Conservation (phyloP, 2,797 vertebrate species). For the Brotula barbata region DNA sequence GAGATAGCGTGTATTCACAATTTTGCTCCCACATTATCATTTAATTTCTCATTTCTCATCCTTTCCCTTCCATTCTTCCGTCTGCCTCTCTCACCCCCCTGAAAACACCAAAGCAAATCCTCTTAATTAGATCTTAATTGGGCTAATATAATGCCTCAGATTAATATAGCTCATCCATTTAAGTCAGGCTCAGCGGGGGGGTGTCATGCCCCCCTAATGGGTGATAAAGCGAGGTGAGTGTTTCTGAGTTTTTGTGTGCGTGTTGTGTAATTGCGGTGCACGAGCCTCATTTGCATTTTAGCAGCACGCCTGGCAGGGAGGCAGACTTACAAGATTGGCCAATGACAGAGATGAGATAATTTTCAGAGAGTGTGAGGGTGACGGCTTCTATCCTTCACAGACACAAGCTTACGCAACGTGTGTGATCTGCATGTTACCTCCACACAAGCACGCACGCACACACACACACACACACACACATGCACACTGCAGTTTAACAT, state of each 20-base stretch:
- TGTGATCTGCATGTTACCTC: conserved; percentile 26
- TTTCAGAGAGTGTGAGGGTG: conserved; percentile 51
- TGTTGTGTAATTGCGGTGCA: conserved; percentile 57
- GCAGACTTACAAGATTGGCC: conserved; percentile 62
- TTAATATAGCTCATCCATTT: conserved; percentile 47
- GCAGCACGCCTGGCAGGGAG: conserved; percentile 50
- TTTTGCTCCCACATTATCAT: neutral
- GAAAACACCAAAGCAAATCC: conserved; percentile 25
- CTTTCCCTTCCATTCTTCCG: neutral
- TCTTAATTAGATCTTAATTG: conserved; percentile 43
- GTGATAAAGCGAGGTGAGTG: conserved; percentile 46
- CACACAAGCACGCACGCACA: too few relatives aligned
- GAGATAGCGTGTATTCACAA: too few relatives aligned
- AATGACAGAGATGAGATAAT: conserved; percentile 69
- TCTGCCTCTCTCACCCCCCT: conserved; percentile 14
- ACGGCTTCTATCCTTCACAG: conserved; percentile 38
- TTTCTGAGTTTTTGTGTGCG: conserved; percentile 29
- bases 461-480: conserved; percentile 19
- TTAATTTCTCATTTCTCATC: neutral
- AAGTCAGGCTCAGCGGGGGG: conserved; percentile 21
- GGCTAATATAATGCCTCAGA: conserved; percentile 40
- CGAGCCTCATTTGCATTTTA: conserved; percentile 63
- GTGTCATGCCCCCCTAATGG: conserved; percentile 30
- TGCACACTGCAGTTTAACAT: conserved; percentile 20
- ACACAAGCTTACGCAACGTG: conserved; percentile 37